Evolutionary conservation across 2,888 invertebrate genomes (phyloP), one percentile per base, ranked within the genome.

Genomic region (Orthosia gothica): DNA sequence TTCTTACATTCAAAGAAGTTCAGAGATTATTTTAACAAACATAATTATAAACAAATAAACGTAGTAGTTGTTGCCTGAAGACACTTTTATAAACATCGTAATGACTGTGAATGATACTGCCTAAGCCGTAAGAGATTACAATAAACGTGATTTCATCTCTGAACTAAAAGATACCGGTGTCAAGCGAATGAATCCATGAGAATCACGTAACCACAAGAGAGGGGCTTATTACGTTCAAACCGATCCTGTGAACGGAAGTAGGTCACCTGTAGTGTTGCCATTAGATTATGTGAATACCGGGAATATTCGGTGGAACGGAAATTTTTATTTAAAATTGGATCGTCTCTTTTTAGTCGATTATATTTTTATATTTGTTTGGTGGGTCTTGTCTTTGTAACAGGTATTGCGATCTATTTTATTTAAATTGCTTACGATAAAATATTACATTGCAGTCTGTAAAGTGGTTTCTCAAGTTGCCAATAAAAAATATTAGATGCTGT

Each of bases 221-320:
- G 54, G 67, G 62, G 70, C 57, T 65, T 74, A 73, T 72, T 74
- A 86, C 66, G 58, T 69, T 74, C 67, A 67, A 75, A 45, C 65
- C 73, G 67, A 83, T 81, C 65, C 70, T 49, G 58, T 20, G 62
- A 47, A 18, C 73, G 74, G 65, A 86, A 86, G 78, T 86, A 78
- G 85, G 85, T 85, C 85, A 86, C 77, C 85, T 76, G 72, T 70
- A 68, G 73, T 85, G 73, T 68, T 78, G 76, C 67, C 68, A 78
- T 71, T 71, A 68, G 18, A 78, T 71, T 57, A 63, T 52, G 40
- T 54, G 11, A 70, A 73, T 66, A 63, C 54, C 68, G 50, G 40
- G 50, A 52, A 70, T 54, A 68, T 65, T 66, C 50, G 58, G 23
- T 52, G 3, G 47, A 49, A 45, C 54, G 47, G 74, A 65, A 64